Percentiles rank a stretch among this genome's conserved stretches.
phyloP scores from a whole-genome alignment of 2,113 vertebrate species.

The Marmota flaviventris region DNA sequence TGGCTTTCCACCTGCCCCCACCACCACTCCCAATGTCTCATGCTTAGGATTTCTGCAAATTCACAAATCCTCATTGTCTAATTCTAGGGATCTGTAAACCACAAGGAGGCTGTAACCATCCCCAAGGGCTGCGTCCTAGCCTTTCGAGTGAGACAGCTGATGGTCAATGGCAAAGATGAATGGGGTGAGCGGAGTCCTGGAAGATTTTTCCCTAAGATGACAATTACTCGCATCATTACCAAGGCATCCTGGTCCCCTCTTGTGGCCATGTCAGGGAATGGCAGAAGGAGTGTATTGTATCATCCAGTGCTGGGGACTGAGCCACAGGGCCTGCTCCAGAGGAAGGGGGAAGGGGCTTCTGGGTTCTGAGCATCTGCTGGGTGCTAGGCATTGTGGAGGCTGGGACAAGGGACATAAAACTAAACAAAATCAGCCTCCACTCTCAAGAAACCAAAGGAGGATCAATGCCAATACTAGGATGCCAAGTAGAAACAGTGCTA shows the following conservation, averaged over 20 bases:
- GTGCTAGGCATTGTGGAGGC: background rate
- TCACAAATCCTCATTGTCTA: background rate
- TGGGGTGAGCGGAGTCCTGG: constrained; percentile 82
- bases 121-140: constrained; percentile 87
- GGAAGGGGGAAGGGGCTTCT: background rate
- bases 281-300: background rate
- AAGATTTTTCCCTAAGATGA: background rate
- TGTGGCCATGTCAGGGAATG: background rate
- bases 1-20: background rate
- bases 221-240: background rate
- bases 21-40: background rate
- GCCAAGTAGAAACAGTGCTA: background rate
- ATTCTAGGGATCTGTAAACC: constrained; percentile 73
- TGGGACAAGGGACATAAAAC: background rate
- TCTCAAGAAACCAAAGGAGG: background rate
- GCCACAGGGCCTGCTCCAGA: background rate
- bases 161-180: background rate
- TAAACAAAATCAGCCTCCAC: background rate
- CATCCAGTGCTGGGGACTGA: background rate
- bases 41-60: background rate
- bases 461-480: background rate
- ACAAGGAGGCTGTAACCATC: constrained; percentile 77
- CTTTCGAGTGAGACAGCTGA: constrained; percentile 79
- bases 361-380: background rate
- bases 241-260: background rate